Evolutionary conservation across 1,140 invertebrate species (phyloP), one percentile per base, ranked within the genome.

Genomic region (Oppia nitens): DNA sequence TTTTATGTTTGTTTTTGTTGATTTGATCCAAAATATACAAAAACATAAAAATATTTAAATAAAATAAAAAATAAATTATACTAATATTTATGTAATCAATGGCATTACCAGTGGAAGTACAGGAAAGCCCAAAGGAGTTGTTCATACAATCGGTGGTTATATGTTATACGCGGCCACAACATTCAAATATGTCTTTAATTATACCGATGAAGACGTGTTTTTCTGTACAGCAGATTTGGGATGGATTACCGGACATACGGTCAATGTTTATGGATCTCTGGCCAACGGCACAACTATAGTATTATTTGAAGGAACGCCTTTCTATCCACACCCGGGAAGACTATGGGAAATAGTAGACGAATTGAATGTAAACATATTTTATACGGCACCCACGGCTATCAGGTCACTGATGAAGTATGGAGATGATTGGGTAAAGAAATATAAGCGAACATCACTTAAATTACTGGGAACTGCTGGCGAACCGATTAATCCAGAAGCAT

Each of bases 221-320:
- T 98, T 89, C 85, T 97, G 94, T 68, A 97, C 93, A n/a, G 94
- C 94, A n/a, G 94, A 98, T 70, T 83, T 97, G 57, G 93, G 93
- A 53, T 98, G 93, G 93, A 96, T 98, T 67, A 97, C 91, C 51
- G 91, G 92, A 14, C 93, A 98, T 71, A 90, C 87, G 0, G 97
- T 97, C 68, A 85, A 94, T 11, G 84, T 90, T 11, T 98, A 98
- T 70, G 93, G 90, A 24, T 90, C 92, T 3, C 71, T 98, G 28
- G 82, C 85, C 1, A 96, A 96, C 74, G 85, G 80, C n/a, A 85
- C 92, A 11, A 95, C 90, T 28, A 62, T 64, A 51, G 65, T 65
- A 47, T 70, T 94, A 88, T 98, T 96, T 74, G 93, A 97, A 77
- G 94, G 94, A 2, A 88, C 87, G 0, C 93, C 93, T 9, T 93